These are phyloP conservation scores for Sapayoa aenigma DNA, from an alignment of 2,113 vertebrate species.

Conservation along the genomic window DNA sequence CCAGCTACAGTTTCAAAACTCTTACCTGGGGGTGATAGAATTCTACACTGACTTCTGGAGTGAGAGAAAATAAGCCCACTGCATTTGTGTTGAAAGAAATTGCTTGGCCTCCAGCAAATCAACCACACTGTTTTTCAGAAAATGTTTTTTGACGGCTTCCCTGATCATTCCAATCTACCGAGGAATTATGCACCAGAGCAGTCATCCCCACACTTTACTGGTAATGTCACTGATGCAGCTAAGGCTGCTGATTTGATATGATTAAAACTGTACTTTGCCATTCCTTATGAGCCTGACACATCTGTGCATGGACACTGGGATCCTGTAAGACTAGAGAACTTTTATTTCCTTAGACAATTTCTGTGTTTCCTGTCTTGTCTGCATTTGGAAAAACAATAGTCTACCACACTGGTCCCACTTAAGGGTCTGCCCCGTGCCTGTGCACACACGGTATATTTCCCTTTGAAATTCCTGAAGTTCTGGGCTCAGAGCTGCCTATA, in stretches of 20 bases:
- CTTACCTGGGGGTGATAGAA: background rate
- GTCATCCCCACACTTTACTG: background rate
- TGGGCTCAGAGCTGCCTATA: background rate
- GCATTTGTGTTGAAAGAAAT: conserved; percentile 20
- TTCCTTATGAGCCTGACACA: background rate
- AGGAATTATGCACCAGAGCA: background rate
- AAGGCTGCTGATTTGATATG: background rate
- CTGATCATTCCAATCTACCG: background rate
- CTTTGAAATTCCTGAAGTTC: background rate
- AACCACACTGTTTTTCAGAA: background rate
- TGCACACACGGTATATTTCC: background rate
- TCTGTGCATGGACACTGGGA: background rate
- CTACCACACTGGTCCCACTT: background rate
- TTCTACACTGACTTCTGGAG: background rate
- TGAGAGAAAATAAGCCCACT: background rate
- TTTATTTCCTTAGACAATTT: background rate
- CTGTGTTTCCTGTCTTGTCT: background rate
- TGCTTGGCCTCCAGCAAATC: background rate
- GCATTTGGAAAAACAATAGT: background rate
- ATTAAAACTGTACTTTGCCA: background rate
- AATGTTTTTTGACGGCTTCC: conserved; percentile 12
- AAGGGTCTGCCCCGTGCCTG: background rate
- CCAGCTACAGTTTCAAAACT: background rate
- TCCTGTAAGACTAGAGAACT: background rate
- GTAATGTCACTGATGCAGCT: background rate